Evolutionary conservation across 2,888 invertebrate genomes (phyloP).

Genomic region (Pelosia muscerda): DNA sequence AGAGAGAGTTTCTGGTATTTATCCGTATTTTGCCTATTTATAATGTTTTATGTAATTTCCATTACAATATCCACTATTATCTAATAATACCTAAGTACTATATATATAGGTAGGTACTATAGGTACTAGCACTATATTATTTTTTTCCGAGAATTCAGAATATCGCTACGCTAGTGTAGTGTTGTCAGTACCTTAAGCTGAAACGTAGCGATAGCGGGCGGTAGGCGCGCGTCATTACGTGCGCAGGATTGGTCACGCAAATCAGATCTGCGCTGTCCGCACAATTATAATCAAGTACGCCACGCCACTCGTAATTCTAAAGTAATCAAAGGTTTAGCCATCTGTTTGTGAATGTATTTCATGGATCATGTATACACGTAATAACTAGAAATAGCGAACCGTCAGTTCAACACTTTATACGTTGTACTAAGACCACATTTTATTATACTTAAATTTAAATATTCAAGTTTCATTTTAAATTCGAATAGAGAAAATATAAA

Average conservation of each 20-base stretch:
- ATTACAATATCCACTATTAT: background rate
- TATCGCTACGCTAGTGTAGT: conserved; percentile 35
- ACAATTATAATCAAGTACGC: conserved; percentile 85
- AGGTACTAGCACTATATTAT: background rate
- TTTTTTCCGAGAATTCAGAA: background rate
- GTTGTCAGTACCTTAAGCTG: conserved; percentile 46
- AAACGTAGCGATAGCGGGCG: conserved; percentile 60
- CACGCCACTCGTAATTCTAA: conserved; percentile 83
- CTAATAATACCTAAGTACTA: background rate
- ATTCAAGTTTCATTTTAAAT: conserved; percentile 51
- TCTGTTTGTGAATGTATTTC: conserved; percentile 71
- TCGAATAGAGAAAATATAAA: conserved; percentile 42
- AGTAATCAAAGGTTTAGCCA: conserved; percentile 81
- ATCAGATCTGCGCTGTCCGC: conserved; percentile 82
- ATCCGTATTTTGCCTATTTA: background rate
- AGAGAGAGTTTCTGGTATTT: no score
- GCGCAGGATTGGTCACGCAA: conserved; percentile 83
- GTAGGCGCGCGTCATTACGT: conserved; percentile 80
- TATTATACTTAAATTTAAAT: conserved; percentile 51
- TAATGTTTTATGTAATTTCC: no score
- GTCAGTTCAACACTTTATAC: conserved; percentile 53
- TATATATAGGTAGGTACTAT: no score
- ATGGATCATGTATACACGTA: conserved; percentile 45
- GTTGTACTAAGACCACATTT: conserved; percentile 52
- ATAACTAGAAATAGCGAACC: conserved; percentile 54